A percentile compares a stretch with the other conserved stretches of the same genome.
Conservation (phyloP, 2,888 invertebrate genomes). For the Bruchidius siliquastri region DNA sequence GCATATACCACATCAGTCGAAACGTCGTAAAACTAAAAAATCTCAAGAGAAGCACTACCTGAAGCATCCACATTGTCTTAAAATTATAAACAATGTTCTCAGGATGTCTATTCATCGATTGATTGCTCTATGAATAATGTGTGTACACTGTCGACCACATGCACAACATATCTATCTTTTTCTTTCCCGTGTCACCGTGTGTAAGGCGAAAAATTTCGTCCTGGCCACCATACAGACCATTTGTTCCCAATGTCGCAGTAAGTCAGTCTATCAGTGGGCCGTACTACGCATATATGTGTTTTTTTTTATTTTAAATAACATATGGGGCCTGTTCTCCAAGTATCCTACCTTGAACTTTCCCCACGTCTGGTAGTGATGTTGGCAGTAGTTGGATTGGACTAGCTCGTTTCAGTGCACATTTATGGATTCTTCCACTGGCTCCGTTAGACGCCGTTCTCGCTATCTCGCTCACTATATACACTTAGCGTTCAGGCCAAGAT, state of each 20-base stretch:
- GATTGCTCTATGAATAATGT: neutral
- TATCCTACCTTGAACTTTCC: neutral
- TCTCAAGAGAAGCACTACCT: too few species aligned
- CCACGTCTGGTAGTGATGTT: neutral
- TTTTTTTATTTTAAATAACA: neutral
- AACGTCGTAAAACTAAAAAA: too few species aligned
- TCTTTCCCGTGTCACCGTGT: neutral
- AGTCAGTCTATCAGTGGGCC: conserved; percentile 32
- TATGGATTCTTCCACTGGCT: too few species aligned
- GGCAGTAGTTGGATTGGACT: too few species aligned
- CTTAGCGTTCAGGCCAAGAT: too few species aligned
- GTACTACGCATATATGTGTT: conserved; percentile 17
- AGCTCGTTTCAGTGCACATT: too few species aligned
- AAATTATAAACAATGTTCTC: too few species aligned
- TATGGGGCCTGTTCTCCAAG: neutral
- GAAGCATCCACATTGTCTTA: too few species aligned
- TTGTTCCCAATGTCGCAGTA: conserved; percentile 48
- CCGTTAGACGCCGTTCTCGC: too few species aligned
- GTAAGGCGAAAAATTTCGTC: conserved; percentile 47
- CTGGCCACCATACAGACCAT: conserved; percentile 45
- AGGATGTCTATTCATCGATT: too few species aligned
- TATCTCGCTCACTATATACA: too few species aligned
- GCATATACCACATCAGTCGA: too few species aligned
- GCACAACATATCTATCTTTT: neutral
- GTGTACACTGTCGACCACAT: neutral